phyloP scores from a whole-genome alignment of 2,113 vertebrate genomes.

The Collichthys lucidus region DNA sequence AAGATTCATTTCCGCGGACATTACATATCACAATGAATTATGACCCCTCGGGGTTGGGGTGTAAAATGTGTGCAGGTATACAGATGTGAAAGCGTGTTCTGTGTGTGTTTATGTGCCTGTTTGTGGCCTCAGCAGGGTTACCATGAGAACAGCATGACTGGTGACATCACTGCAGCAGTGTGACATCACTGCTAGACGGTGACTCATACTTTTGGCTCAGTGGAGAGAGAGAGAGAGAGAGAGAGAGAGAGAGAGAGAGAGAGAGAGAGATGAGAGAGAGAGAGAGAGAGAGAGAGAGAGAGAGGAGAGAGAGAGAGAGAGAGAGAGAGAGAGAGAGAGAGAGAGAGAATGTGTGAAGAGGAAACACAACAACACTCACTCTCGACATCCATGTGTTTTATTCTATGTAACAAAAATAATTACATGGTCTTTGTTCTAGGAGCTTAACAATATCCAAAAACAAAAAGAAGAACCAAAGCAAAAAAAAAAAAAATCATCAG shows the following conservation, averaged over 20 bases:
- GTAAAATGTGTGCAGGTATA: neutral
- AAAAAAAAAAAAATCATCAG: slow-evolving; percentile 49
- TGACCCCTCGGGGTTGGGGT: neutral
- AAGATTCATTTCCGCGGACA: slow-evolving; percentile 39
- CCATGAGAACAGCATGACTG: slow-evolving; percentile 76
- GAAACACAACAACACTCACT: slow-evolving; percentile 27
- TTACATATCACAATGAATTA: slow-evolving; percentile 16
- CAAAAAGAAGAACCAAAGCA: slow-evolving; percentile 20
- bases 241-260: too few relatives aligned
- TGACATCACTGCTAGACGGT: slow-evolving; percentile 78
- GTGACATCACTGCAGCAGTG: slow-evolving; percentile 79
- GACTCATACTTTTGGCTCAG: slow-evolving; percentile 77
- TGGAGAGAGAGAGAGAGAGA: too few relatives aligned
- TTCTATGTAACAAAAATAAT: slow-evolving; percentile 89
- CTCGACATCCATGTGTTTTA: slow-evolving; percentile 82
- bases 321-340: too few relatives aligned
- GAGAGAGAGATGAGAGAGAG: too few relatives aligned
- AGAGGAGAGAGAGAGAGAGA: neutral
- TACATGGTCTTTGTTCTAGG: slow-evolving; percentile 81
- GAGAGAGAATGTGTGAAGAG: slow-evolving; percentile 1
- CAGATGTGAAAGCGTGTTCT: neutral
- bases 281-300: too few relatives aligned
- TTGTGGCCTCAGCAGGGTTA: slow-evolving; percentile 57
- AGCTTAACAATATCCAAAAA: slow-evolving; percentile 74
- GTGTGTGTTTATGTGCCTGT: slow-evolving; percentile 12